These are phyloP conservation scores for Nilaparvata lugens DNA, from an alignment of 1,140 invertebrate species.

Conservation along the genomic window DNA sequence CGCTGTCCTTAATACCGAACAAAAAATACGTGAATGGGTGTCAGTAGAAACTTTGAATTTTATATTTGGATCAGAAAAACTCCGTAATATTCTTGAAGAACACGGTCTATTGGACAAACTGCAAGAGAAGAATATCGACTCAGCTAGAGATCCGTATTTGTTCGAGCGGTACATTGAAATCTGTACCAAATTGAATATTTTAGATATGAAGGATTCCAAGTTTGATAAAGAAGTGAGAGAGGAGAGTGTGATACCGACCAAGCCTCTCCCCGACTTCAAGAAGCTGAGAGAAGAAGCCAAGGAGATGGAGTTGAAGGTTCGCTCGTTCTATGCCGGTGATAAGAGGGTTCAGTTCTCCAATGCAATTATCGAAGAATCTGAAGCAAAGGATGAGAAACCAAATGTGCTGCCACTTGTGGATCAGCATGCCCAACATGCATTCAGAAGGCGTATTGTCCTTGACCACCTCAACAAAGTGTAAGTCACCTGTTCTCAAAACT, in stretches of 20 bases:
- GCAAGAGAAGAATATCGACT: background rate
- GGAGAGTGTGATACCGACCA: background rate
- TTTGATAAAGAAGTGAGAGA: background rate
- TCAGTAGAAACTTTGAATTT: background rate
- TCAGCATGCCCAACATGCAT: background rate
- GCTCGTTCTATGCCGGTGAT: background rate
- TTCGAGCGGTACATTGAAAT: background rate
- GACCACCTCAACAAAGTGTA: background rate
- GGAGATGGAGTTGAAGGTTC: background rate
- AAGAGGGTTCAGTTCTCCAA: background rate
- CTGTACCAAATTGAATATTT: background rate
- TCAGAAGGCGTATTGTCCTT: background rate
- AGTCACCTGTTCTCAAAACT: background rate
- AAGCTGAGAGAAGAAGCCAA: background rate
- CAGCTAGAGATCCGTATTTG: background rate
- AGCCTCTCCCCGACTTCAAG: background rate
- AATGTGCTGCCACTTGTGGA: background rate
- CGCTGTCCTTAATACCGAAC: background rate
- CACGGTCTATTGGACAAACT: background rate
- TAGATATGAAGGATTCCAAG: background rate
- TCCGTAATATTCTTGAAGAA: background rate
- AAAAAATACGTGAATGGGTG: background rate
- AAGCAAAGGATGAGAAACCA: background rate
- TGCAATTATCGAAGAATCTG: background rate
- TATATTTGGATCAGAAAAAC: background rate